Conservation (phyloP, 2,888 invertebrate species). For the Aquatica leii region DNA sequence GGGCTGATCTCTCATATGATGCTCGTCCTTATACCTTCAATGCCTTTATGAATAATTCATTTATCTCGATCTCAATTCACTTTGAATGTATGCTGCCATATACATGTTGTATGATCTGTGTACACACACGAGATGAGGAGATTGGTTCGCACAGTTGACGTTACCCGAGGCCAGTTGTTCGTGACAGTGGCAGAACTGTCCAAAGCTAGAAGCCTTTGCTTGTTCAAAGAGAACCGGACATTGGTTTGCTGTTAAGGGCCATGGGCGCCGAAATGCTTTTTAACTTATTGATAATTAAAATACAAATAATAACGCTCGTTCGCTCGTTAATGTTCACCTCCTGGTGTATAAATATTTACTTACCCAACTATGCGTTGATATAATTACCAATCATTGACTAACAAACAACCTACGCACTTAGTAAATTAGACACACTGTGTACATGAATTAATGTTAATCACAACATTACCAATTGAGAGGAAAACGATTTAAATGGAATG, state of each 20-base stretch:
- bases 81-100: constrained; percentile 57
- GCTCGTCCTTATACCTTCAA: constrained; percentile 55
- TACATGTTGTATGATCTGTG: constrained; percentile 57
- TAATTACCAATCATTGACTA: constrained; percentile 50
- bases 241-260: constrained; percentile 45
- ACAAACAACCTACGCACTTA: constrained; percentile 43
- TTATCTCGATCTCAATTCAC: constrained; percentile 57
- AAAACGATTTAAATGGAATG: constrained; percentile 31
- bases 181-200: constrained; percentile 42
- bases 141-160: constrained; percentile 52
- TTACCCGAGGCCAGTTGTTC: constrained; percentile 50
- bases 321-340: constrained; percentile 22
- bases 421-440: constrained; percentile 44
- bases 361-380: constrained; percentile 37
- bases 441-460: constrained; percentile 48
- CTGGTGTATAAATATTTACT: constrained; percentile 41
- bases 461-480: constrained; percentile 42
- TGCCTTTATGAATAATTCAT: constrained; percentile 58
- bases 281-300: constrained; percentile 48
- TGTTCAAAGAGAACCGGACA: constrained; percentile 40
- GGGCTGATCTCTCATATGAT: constrained; percentile 52
- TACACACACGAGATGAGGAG: constrained; percentile 50
- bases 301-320: constrained; percentile 24
- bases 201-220: constrained; percentile 28
- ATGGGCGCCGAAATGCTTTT: constrained; percentile 49